phyloP scores from a whole-genome alignment of 2,888 invertebrate species.

The Lathronympha strigana region DNA sequence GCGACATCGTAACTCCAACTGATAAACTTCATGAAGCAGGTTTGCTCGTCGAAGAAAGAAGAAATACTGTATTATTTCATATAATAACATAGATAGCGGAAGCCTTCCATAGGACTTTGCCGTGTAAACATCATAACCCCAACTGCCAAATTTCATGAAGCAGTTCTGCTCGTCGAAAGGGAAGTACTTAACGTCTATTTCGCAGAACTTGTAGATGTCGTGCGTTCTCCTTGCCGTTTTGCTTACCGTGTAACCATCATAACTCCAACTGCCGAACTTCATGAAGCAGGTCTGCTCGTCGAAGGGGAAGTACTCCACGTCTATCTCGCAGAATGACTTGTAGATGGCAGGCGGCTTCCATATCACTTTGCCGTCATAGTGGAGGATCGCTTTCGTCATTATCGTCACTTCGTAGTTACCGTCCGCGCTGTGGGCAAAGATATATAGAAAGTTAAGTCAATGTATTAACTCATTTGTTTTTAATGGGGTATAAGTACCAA shows the following conservation, averaged over 20 bases:
- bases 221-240: conserved; percentile 97
- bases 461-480: background rate
- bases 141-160: conserved; percentile 97
- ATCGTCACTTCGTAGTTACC: conserved; percentile 99
- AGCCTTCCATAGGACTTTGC: too few relatives aligned
- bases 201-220: conserved; percentile 98
- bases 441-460: background rate
- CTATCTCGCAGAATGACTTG: conserved; percentile 98
- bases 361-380: conserved; percentile 95
- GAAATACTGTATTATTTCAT: too few relatives aligned
- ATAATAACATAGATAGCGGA: too few relatives aligned
- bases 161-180: conserved; percentile 98
- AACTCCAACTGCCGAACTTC: conserved; percentile 98
- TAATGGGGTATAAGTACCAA: background rate
- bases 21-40: too few relatives aligned
- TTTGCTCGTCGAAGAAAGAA: too few relatives aligned
- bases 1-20: too few relatives aligned
- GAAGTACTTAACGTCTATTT: conserved; percentile 97
- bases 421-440: conserved; percentile 90
- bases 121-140: conserved; percentile 99
- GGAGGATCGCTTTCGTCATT: conserved; percentile 98
- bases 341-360: conserved; percentile 99
- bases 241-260: conserved; percentile 95
- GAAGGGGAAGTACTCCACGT: conserved; percentile 97
- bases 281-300: conserved; percentile 97